A percentile compares a stretch with the other conserved stretches of the same genome.
phyloP scores from a whole-genome alignment of 2,797 vertebrate genomes.

The Psittacula derbiana region DNA sequence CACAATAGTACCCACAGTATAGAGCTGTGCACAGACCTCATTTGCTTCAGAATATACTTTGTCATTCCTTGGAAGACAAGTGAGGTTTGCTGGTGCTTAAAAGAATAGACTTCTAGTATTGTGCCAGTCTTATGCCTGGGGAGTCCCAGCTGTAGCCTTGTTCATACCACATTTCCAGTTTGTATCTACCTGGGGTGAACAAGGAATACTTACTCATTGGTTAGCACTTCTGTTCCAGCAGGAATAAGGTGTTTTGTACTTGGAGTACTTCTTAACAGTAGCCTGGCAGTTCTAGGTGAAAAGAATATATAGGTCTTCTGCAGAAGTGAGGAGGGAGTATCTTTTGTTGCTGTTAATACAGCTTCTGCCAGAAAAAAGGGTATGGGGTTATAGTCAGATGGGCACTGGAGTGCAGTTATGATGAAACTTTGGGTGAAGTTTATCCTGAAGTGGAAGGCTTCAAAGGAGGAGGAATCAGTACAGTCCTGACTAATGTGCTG shows the following conservation, averaged over 20 bases:
- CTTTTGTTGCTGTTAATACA: background rate
- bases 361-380: background rate
- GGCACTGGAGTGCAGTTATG: background rate
- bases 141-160: background rate
- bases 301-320: rapidly evolving
- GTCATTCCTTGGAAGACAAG: background rate
- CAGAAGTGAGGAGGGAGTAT: background rate
- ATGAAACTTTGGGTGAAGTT: background rate
- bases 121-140: background rate
- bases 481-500: background rate
- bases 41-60: background rate
- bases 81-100: background rate
- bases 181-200: rapidly evolving
- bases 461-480: background rate
- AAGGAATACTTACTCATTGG: background rate
- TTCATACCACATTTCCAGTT: background rate
- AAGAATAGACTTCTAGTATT: background rate
- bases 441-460: background rate
- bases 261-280: background rate
- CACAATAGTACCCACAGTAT: background rate
- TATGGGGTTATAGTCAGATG: background rate
- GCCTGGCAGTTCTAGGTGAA: background rate
- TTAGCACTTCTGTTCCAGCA: background rate
- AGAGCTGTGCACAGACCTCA: background rate
- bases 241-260: rapidly evolving